Evolutionary conservation across 1,140 invertebrate genomes (phyloP).

Genomic region (Drosophila takahashii): DNA sequence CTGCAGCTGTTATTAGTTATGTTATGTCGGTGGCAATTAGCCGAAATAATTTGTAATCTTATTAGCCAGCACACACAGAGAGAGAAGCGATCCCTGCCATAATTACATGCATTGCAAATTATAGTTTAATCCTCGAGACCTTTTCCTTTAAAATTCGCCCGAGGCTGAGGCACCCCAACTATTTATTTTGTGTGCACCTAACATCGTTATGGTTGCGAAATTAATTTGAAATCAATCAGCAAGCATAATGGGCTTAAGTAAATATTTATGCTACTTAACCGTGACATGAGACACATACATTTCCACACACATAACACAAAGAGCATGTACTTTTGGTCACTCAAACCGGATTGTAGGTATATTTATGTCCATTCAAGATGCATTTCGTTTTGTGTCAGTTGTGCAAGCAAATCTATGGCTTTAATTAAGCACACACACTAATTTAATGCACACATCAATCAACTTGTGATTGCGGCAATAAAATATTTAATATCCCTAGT

Average conservation of each 20-base stretch:
- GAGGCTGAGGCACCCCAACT: conserved; percentile 7
- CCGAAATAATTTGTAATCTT: conserved; percentile 77
- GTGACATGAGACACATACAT: conserved; percentile 14
- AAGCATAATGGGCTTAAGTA: conserved; percentile 55
- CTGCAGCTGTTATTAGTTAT: conserved; percentile 76
- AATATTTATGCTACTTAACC: conserved; percentile 61
- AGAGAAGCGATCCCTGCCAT: conserved; percentile 23
- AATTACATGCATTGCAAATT: conserved; percentile 66
- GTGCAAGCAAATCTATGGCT: background rate
- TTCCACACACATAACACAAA: background rate
- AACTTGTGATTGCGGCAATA: background rate
- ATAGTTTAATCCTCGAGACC: conserved; percentile 26
- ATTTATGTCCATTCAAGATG: no score
- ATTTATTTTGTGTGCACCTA: conserved; percentile 43
- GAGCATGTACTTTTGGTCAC: no score
- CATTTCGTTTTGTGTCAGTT: background rate
- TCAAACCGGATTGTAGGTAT: no score
- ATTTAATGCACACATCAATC: background rate
- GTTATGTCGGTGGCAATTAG: conserved; percentile 80
- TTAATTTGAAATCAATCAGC: conserved; percentile 64
- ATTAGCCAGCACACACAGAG: conserved; percentile 45
- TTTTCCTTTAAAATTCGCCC: background rate
- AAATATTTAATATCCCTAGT: no score
- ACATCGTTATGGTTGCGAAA: conserved; percentile 42
- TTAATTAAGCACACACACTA: background rate